Conservation (phyloP, 2,888 invertebrate genomes). For the Conops quadrifasciatus region DNA sequence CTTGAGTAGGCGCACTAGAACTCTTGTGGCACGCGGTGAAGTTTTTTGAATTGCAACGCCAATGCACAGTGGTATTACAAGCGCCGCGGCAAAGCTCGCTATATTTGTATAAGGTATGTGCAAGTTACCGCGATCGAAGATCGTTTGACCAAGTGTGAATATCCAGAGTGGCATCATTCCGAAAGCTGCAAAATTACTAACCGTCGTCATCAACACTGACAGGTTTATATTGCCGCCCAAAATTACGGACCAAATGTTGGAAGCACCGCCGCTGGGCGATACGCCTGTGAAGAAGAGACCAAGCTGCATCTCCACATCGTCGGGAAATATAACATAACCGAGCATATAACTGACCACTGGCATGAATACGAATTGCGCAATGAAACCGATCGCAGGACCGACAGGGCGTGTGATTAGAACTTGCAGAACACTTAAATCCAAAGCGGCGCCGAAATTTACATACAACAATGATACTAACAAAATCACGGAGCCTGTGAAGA, state of each 20-base stretch:
- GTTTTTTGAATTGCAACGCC: constrained; percentile 75
- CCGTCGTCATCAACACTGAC: constrained; percentile 93
- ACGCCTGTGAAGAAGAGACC: constrained; percentile 92
- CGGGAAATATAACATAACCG: constrained; percentile 76
- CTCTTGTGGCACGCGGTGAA: constrained; percentile 73
- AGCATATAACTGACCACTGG: constrained; percentile 83
- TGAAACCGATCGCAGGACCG: constrained; percentile 76
- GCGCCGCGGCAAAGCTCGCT: constrained; percentile 75
- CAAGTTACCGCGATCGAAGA: constrained; percentile 77
- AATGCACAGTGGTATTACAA: constrained; percentile 78
- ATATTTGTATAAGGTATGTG: constrained; percentile 82
- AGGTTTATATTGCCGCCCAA: constrained; percentile 92
- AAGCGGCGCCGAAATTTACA: constrained; percentile 90
- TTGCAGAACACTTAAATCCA: constrained; percentile 70
- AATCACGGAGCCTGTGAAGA: constrained; percentile 80
- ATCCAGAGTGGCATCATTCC: constrained; percentile 94
- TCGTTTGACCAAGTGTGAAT: constrained; percentile 82
- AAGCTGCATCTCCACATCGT: constrained; percentile 75
- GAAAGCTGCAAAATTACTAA: constrained; percentile 87
- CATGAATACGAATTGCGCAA: constrained; percentile 84
- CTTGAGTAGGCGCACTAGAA: constrained; percentile 83
- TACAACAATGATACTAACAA: constrained; percentile 81
- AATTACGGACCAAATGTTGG: constrained; percentile 94
- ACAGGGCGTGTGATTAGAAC: constrained; percentile 69
- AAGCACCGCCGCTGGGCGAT: constrained; percentile 93